These are phyloP conservation scores for Daboia siamensis DNA, from an alignment of 2,113 vertebrate species.

Conservation along the genomic window DNA sequence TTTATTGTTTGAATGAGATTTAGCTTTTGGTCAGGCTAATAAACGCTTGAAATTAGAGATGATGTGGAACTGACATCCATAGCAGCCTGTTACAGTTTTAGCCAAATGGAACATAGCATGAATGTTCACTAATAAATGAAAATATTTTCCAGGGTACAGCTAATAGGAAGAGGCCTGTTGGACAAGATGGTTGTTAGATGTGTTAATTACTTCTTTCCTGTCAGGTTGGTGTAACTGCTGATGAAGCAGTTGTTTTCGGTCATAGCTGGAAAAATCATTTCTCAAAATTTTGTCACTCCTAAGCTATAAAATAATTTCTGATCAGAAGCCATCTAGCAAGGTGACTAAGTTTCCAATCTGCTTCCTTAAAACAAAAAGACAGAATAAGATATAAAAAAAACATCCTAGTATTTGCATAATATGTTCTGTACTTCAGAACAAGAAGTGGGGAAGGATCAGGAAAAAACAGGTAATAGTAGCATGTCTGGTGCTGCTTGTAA, in stretches of 20 bases:
- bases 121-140: constrained; percentile 6
- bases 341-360: neutral
- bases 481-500: constrained; percentile 5
- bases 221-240: neutral
- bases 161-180: neutral
- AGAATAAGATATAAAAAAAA: neutral
- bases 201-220: neutral
- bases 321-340: neutral
- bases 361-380: neutral
- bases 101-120: neutral
- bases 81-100: neutral
- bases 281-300: neutral
- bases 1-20: neutral
- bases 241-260: neutral
- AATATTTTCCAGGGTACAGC: neutral
- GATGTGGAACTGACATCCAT: neutral
- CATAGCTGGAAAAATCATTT: neutral
- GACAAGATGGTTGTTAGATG: neutral
- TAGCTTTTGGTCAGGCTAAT: neutral
- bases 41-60: neutral
- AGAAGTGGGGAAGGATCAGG: neutral
- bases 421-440: neutral
- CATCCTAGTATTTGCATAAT: neutral
- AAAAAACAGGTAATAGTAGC: neutral
- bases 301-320: constrained; percentile 11